Percentiles rank a stretch among this genome's conserved stretches.
Evolutionary conservation across 2,888 invertebrate genomes (phyloP).

Genomic region (Cenopis cana): DNA sequence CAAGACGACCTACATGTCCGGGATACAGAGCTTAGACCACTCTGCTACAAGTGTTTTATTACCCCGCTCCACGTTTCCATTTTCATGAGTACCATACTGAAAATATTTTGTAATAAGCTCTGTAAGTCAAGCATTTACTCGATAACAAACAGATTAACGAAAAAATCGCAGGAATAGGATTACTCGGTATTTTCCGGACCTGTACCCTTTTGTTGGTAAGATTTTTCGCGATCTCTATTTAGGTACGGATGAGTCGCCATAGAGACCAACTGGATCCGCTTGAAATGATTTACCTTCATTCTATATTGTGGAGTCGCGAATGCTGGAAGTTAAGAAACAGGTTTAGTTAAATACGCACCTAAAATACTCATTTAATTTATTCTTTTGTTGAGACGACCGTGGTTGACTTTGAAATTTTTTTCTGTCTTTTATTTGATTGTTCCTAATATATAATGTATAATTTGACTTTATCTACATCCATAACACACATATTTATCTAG

Average conservation of each 20-base stretch:
- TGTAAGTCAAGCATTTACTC: slow-evolving; percentile 27
- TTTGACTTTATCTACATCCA: too few relatives aligned
- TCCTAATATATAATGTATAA: background rate
- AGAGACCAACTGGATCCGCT: slow-evolving; percentile 72
- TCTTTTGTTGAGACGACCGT: too few relatives aligned
- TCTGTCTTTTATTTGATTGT: background rate
- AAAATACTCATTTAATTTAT: background rate
- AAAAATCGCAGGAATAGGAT: slow-evolving; percentile 53
- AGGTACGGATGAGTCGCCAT: slow-evolving; percentile 70
- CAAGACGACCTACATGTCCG: slow-evolving; percentile 13
- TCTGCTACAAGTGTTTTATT: slow-evolving; percentile 28
- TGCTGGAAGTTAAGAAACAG: background rate
- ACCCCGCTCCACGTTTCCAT: slow-evolving; percentile 6
- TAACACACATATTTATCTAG: too few relatives aligned
- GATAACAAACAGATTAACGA: slow-evolving; percentile 44
- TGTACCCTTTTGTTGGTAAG: slow-evolving; percentile 49
- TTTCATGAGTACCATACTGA: slow-evolving; percentile 3
- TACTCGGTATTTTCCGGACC: slow-evolving; percentile 53
- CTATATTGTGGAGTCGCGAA: slow-evolving; percentile 70
- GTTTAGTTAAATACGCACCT: background rate
- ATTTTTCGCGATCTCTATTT: slow-evolving; percentile 53
- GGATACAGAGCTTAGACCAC: slow-evolving; percentile 3
- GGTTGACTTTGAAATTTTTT: too few relatives aligned
- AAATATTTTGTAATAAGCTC: slow-evolving; percentile 29
- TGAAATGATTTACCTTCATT: slow-evolving; percentile 76